Base-by-base conservation (phyloP, 2,888 invertebrate species). In the Strigamia maritima region DNA sequence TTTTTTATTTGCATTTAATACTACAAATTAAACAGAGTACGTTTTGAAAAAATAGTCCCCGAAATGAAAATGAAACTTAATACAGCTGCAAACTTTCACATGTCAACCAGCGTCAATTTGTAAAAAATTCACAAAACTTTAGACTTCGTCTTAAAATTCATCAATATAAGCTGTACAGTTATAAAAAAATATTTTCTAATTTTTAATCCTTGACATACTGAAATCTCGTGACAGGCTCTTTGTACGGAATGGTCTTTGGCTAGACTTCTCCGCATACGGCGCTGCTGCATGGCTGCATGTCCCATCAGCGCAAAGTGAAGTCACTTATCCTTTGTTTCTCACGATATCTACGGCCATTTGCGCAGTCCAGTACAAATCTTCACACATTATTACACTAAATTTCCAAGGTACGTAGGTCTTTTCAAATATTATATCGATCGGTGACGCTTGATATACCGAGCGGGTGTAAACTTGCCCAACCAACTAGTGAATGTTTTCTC, bases 271-370 rank as follows among this genome's bases (percentile, higher is more conserved):
- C 22, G 24, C 60, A 24, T 19, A 60, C 6, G 60, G 60, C 60
- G 60, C 60, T 70, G 70, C 70, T 70, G 70, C 70, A 70, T 70
- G 70, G 28, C 70, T 70, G 70, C 70, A 70, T 70, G 70, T 70
- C 70, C 70, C 70, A 70, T 70, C 70, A 70, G 70, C 70, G 70
- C 70, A 28, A 28, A 70, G 70, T 70, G 70, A 70, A 70, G 70
- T 70, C 70, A 70, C 70, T 70, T 70, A 70, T 70, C 70, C 70
- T 70, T 70, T 70, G 70, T 70, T 70, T 70, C 70, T 28, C 70
- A 70, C 70, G 70, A 70, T 70, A 70, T 26, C 70, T 28, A 28
- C 70, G 26, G 70, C 70, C 70, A 70, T 70, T 70, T 70, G 24
- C 70, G 70, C 28, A 70, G 28, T 26, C 28, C 70, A 70, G n/a